phyloP scores from a whole-genome alignment of 2,888 invertebrate species.

The Octodonta nipae region DNA sequence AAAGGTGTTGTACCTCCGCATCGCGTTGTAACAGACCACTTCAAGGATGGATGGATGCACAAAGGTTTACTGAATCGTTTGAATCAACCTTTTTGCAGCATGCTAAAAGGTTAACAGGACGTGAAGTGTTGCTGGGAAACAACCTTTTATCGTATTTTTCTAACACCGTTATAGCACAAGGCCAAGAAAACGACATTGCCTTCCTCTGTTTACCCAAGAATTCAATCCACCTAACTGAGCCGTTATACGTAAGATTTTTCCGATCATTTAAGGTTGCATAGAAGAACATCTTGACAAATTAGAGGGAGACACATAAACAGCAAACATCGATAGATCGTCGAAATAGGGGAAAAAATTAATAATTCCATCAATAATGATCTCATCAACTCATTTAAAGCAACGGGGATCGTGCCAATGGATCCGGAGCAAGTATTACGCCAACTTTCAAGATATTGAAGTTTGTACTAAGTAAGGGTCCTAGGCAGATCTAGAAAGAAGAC shows the following conservation, averaged over 20 bases:
- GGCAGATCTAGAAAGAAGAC: conserved; percentile 13
- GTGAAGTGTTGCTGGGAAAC: conserved; percentile 26
- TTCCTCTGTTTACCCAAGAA: conserved; percentile 23
- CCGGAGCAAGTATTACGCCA: conserved; percentile 11
- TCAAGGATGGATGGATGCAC: conserved; percentile 12
- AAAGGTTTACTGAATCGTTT: conserved; percentile 19
- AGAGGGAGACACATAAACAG: conserved; percentile 5
- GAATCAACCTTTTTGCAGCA: conserved; percentile 15
- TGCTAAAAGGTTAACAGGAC: conserved; percentile 8
- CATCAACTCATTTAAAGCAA: conserved; percentile 12
- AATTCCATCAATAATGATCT: conserved; percentile 12
- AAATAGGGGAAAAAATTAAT: conserved; percentile 4
- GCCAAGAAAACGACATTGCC: conserved; percentile 22
- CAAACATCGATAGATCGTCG: conserved; percentile 1
- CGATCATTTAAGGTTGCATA: conserved; percentile 19
- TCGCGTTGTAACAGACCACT: conserved; percentile 11
- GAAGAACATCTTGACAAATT: conserved; percentile 10
- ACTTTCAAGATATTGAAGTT: conserved; percentile 4
- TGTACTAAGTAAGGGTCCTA: conserved; percentile 8
- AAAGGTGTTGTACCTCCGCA: conserved; percentile 16
- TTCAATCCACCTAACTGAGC: conserved; percentile 21
- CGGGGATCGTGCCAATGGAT: conserved; percentile 11
- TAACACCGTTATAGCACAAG: conserved; percentile 7
- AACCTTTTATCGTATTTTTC: no score
- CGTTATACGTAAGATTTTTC: conserved; percentile 21